Evolutionary conservation across 2,888 invertebrate genomes (phyloP).

Genomic region (Sepioteuthis lessoniana): DNA sequence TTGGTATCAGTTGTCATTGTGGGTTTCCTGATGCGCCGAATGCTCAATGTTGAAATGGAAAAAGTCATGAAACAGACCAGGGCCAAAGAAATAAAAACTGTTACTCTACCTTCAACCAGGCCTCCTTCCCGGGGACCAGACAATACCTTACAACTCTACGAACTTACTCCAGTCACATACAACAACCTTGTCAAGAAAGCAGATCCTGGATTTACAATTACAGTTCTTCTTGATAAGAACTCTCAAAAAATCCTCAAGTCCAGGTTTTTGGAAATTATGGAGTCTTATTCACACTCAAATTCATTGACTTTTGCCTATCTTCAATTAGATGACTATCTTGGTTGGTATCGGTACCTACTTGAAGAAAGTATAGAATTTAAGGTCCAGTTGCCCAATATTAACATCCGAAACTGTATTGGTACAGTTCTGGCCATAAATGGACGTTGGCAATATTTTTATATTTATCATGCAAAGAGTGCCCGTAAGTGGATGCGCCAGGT

Average conservation of each 20-base stretch:
- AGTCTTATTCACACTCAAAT: constrained; percentile 97
- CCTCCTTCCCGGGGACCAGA: constrained; percentile 66
- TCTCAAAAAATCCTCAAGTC: constrained; percentile 89
- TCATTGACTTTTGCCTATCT: constrained; percentile 95
- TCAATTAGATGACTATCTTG: constrained; percentile 91
- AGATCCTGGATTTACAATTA: constrained; percentile 95
- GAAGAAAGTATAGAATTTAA: constrained; percentile 82
- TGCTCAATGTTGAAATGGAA: constrained; percentile 65
- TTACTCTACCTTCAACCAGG: constrained; percentile 53
- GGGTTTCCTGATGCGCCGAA: constrained; percentile 86
- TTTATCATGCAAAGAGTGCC: constrained; percentile 84
- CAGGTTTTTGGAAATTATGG: constrained; percentile 92
- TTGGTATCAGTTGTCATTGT: constrained; percentile 85
- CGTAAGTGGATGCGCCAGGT: constrained; percentile 59
- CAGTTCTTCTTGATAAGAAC: constrained; percentile 91
- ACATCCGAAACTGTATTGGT: constrained; percentile 90
- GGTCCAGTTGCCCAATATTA: constrained; percentile 88
- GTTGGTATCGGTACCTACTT: constrained; percentile 93
- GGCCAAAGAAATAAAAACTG: constrained; percentile 54
- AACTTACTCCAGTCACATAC: constrained; percentile 94
- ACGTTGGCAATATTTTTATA: constrained; percentile 97
- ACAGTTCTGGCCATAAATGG: constrained; percentile 94
- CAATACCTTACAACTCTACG: constrained; percentile 81
- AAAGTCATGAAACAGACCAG: constrained; percentile 58
- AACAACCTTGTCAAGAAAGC: constrained; percentile 92